Percentiles rank a stretch among this genome's conserved stretches.
Conservation (phyloP, 2,797 vertebrate species). For the Pipistrellus pipistrellus region DNA sequence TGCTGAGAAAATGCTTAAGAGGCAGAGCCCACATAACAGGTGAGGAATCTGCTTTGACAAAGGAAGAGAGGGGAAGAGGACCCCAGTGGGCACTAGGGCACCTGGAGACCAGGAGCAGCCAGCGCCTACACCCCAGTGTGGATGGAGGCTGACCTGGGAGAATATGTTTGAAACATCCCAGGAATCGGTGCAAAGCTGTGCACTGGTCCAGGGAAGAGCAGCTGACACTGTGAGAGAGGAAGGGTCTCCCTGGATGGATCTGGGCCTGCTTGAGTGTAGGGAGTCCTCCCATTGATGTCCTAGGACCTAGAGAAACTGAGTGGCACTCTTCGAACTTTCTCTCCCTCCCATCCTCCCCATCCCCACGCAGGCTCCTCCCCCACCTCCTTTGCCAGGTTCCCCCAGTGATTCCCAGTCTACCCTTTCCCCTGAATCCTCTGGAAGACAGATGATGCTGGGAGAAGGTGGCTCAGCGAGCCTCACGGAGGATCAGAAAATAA, state of each 20-base stretch:
- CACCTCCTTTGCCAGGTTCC: neutral
- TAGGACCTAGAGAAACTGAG: too few relatives aligned
- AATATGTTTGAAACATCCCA: neutral
- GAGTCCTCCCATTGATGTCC: neutral
- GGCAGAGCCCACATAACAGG: neutral
- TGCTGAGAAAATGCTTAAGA: neutral
- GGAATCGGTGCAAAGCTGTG: neutral
- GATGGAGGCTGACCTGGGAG: neutral
- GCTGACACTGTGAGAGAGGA: neutral
- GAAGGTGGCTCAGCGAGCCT: neutral
- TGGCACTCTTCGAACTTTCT: too few relatives aligned
- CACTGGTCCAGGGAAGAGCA: neutral
- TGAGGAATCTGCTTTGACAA: neutral
- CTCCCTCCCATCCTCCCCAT: too few relatives aligned
- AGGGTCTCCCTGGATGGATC: neutral
- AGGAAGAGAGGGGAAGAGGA: neutral
- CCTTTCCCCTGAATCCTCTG: neutral
- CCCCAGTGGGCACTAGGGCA: rapidly evolving
- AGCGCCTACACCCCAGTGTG: rapidly evolving
- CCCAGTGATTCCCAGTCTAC: rapidly evolving
- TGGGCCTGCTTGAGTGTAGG: neutral
- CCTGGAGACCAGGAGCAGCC: rapidly evolving
- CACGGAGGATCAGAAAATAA: neutral
- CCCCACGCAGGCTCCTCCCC: rapidly evolving
- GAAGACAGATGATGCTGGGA: neutral